Percentiles rank a stretch among this genome's conserved stretches.
These are phyloP conservation scores for Cerceris rybyensis DNA, from an alignment of 2,888 invertebrate genomes.

Conservation along the genomic window DNA sequence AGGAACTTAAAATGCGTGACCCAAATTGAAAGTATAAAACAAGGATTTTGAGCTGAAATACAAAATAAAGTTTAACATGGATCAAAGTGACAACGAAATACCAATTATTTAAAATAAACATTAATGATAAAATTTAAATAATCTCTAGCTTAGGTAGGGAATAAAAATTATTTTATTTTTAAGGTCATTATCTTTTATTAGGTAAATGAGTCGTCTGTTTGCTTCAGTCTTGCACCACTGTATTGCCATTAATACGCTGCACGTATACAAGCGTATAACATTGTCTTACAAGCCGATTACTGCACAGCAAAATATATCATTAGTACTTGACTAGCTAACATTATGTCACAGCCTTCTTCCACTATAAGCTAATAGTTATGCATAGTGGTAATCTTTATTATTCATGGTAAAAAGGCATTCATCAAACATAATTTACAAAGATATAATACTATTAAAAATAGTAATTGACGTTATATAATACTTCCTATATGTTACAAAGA, in stretches of 20 bases:
- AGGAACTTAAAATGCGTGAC: too few relatives aligned
- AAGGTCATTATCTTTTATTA: constrained; percentile 63
- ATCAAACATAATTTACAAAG: constrained; percentile 58
- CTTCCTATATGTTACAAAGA: constrained; percentile 22
- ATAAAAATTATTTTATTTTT: constrained; percentile 55
- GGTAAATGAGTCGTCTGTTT: constrained; percentile 52
- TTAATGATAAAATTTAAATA: not conserved
- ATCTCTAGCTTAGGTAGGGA: constrained; percentile 40
- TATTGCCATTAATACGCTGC: constrained; percentile 59
- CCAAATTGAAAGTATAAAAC: too few relatives aligned
- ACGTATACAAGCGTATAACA: constrained; percentile 58
- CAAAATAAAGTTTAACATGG: too few relatives aligned
- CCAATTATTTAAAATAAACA: not conserved
- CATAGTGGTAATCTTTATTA: constrained; percentile 45
- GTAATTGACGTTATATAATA: constrained; percentile 37
- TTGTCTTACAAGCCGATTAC: constrained; percentile 60
- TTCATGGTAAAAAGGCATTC: constrained; percentile 37
- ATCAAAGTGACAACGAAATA: not conserved
- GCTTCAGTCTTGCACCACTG: constrained; percentile 66
- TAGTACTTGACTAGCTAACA: constrained; percentile 64
- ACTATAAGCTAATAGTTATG: constrained; percentile 54
- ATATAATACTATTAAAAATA: constrained; percentile 37
- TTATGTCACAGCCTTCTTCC: constrained; percentile 70
- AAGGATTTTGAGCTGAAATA: too few relatives aligned
- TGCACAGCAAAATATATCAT: constrained; percentile 54